These are phyloP conservation scores for Neotoma lepida DNA, from an alignment of 2,113 vertebrate species.

Conservation along the genomic window DNA sequence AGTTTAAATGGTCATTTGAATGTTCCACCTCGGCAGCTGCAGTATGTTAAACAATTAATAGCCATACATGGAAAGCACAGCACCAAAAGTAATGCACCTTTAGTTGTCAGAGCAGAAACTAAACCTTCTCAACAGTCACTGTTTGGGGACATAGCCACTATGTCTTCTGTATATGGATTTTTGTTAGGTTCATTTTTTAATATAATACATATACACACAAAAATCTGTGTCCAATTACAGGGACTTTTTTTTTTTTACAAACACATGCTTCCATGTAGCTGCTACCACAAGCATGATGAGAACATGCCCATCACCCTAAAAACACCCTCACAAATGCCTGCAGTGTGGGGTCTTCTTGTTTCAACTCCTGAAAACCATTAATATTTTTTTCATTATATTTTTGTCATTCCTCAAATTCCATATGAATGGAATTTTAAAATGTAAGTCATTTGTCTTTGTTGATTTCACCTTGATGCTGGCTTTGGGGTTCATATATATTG, in stretches of 20 bases:
- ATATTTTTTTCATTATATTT: neutral
- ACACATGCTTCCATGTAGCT: neutral
- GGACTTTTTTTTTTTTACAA: slow-evolving; percentile 9
- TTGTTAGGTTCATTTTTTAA: neutral
- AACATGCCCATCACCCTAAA: neutral
- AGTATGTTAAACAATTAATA: slow-evolving; percentile 12
- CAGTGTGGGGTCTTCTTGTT: neutral
- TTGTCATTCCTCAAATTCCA: neutral
- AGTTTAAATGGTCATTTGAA: slow-evolving; percentile 34
- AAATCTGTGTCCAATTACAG: neutral
- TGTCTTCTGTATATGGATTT: neutral
- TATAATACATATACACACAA: neutral
- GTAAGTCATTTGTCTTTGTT: neutral
- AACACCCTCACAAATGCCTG: neutral
- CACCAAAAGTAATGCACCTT: neutral
- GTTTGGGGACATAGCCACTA: neutral
- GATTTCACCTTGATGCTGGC: neutral
- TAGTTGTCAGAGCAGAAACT: neutral
- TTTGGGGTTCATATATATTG: neutral
- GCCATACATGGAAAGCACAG: neutral
- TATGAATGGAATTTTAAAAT: neutral
- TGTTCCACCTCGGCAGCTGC: neutral
- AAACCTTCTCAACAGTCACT: slow-evolving; percentile 23
- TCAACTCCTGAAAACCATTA: neutral
- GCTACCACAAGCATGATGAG: neutral